Base-by-base conservation (phyloP, 2,113 vertebrate species). In the Suncus etruscus region DNA sequence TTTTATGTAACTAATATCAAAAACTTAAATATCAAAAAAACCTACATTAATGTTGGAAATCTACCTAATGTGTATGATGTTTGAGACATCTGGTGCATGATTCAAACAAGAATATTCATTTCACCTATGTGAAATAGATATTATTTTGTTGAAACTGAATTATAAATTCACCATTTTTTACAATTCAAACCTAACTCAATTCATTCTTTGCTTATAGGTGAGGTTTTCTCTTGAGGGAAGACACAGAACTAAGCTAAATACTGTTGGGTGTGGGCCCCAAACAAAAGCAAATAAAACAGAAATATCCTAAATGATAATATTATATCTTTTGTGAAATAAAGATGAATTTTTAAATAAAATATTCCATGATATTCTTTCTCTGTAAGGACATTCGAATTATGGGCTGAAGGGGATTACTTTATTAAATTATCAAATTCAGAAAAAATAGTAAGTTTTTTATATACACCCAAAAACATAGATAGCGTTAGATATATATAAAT, bases 131-230 rank as follows among this genome's bases (percentile, higher is more conserved):
- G 11, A 39, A 70, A 75, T 72, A 22, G 22, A 61, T 2, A 84
- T 51, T 75, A 54, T 75, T 85, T 87, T 66, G 39, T 24, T 69
- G 83, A 86, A 89, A 91, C 72, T 87, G 0, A 92, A 65, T 51
- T 25, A 79, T 45, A 3, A 70, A 31, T 73, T 74, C 3, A 66
- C 83, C 3, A 54, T 32, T 86, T 89, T 83, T 39, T 11, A 90
- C 54, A 32, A 72, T 74, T 9, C 73, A 31, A 72, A 72, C 31
- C 39, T 73, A 8, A 39, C 69, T 66, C 24, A 29, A 66, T 66
- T 29, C 27, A 66, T 66, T 66, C 8, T 25, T 29, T 65, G 25
- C 11, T 15, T 77, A 70, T 45, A 66, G 63, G 24, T 25, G 27
- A 90, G 18, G 4, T 7, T 3, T 75, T 2, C 3, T 4, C 16